Evolutionary conservation across 2,797 vertebrate species (phyloP).

Genomic region (Carduelis carduelis): DNA sequence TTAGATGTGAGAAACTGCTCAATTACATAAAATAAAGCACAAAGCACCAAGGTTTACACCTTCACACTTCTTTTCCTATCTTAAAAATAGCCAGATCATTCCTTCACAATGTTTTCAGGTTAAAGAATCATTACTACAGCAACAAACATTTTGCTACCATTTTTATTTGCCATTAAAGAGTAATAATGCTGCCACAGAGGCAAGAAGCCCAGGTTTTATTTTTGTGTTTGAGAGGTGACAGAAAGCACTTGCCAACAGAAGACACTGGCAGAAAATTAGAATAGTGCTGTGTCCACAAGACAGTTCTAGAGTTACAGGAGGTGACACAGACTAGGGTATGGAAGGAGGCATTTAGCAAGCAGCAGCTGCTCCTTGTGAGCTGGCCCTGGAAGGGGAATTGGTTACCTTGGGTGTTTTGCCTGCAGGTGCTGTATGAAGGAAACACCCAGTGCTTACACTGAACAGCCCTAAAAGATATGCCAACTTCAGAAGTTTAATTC

Average conservation of each 20-base stretch:
- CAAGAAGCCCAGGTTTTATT: not conserved
- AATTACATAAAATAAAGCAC: not conserved
- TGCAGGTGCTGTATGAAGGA: not conserved
- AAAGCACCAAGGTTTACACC: not conserved
- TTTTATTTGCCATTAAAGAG: not conserved
- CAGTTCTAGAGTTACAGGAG: not conserved
- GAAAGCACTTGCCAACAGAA: not conserved
- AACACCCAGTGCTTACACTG: not conserved
- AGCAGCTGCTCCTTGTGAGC: not conserved
- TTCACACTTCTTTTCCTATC: not conserved
- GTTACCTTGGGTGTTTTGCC: not conserved
- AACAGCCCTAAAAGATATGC: not conserved
- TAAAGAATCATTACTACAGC: not conserved
- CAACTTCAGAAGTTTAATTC: not conserved
- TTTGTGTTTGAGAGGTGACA: not conserved
- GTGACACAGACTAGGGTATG: not conserved
- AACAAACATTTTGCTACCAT: not conserved
- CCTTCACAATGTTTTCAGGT: not conserved
- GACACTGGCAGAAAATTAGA: not conserved
- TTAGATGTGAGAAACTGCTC: not conserved
- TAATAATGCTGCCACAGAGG: not conserved
- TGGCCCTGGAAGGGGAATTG: not conserved
- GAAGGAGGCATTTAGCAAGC: not conserved
- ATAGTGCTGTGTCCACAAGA: no score
- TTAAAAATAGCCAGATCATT: not conserved